Evolutionary conservation across 2,888 invertebrate species (phyloP).

Genomic region (Chalcosyrphus nemorum): DNA sequence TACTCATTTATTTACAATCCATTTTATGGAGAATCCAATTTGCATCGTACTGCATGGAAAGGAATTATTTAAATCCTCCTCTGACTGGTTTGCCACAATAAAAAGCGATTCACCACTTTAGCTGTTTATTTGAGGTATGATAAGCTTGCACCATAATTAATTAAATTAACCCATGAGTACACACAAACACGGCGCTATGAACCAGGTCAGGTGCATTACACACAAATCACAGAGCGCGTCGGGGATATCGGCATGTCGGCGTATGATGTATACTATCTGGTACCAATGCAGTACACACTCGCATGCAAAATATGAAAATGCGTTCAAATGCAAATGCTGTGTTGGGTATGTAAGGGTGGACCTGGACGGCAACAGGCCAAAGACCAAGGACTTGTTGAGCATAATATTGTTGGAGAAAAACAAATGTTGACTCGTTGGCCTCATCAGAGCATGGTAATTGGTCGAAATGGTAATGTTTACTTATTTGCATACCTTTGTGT

Average conservation of each 20-base stretch:
- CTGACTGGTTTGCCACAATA: conserved; percentile 41
- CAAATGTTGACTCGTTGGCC: conserved; percentile 63
- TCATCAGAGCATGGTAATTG: conserved; percentile 68
- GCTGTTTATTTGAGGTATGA: conserved; percentile 71
- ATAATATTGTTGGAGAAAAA: conserved; percentile 31
- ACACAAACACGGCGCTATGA: conserved; percentile 27
- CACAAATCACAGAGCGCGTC: conserved; percentile 12
- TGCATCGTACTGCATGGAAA: background rate
- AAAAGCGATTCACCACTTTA: conserved; percentile 66
- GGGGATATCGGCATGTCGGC: conserved; percentile 2
- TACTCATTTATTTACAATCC: conserved; percentile 49
- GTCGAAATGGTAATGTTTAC: conserved; percentile 69
- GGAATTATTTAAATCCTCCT: conserved; percentile 46
- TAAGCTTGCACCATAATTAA: conserved; percentile 69
- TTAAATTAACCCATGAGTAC: conserved; percentile 66
- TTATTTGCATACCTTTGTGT: conserved; percentile 72
- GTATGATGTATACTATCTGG: no score
- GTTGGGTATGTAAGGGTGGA: no score
- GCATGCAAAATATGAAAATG: conserved; percentile 30
- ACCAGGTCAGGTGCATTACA: conserved; percentile 66
- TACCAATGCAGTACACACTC: no score
- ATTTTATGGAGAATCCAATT: conserved; percentile 50
- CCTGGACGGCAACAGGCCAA: no score
- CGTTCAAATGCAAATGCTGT: conserved; percentile 41
- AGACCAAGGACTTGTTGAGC: conserved; percentile 60